phyloP scores from a whole-genome alignment of 2,888 invertebrate genomes.

The Leptogaster cylindrica region DNA sequence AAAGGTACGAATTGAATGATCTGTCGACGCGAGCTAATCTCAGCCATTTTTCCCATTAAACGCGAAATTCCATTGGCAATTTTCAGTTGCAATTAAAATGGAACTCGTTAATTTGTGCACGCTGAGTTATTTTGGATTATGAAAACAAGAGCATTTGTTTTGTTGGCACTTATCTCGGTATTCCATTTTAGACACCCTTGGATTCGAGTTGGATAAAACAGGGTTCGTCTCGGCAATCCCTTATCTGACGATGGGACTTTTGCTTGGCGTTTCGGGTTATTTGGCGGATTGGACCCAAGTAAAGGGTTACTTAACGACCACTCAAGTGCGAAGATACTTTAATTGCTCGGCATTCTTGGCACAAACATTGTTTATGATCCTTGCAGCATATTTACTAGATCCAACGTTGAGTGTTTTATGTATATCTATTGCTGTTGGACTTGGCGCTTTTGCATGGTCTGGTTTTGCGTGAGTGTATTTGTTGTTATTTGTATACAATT shows the following conservation, averaged over 20 bases:
- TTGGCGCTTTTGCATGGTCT: slow-evolving; percentile 92
- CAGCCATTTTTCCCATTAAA: slow-evolving; percentile 8
- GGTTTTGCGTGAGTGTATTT: slow-evolving; percentile 75
- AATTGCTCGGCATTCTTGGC: slow-evolving; percentile 76
- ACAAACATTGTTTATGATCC: slow-evolving; percentile 86
- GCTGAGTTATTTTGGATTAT: slow-evolving; percentile 17
- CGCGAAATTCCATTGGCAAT: slow-evolving; percentile 10
- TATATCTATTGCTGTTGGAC: slow-evolving; percentile 85
- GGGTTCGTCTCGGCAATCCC: slow-evolving; percentile 87
- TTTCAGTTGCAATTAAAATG: slow-evolving; percentile 10
- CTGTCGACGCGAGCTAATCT: neutral
- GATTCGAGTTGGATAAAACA: slow-evolving; percentile 77
- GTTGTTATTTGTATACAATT: slow-evolving; percentile 26
- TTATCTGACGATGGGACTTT: slow-evolving; percentile 85
- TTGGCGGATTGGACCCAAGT: slow-evolving; percentile 79
- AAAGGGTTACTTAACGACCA: slow-evolving; percentile 71
- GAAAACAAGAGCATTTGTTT: slow-evolving; percentile 3
- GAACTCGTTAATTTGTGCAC: neutral
- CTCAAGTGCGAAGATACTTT: slow-evolving; percentile 76
- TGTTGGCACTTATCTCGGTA: neutral
- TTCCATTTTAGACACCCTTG: slow-evolving; percentile 68
- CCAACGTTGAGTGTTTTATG: slow-evolving; percentile 77
- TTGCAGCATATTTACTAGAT: slow-evolving; percentile 76
- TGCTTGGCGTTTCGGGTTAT: slow-evolving; percentile 80
- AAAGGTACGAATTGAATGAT: slow-evolving; percentile 66